Evolutionary conservation across 2,113 vertebrate genomes (phyloP), one percentile per base, ranked within the genome.

Genomic region (Lepidothrix coronata): DNA sequence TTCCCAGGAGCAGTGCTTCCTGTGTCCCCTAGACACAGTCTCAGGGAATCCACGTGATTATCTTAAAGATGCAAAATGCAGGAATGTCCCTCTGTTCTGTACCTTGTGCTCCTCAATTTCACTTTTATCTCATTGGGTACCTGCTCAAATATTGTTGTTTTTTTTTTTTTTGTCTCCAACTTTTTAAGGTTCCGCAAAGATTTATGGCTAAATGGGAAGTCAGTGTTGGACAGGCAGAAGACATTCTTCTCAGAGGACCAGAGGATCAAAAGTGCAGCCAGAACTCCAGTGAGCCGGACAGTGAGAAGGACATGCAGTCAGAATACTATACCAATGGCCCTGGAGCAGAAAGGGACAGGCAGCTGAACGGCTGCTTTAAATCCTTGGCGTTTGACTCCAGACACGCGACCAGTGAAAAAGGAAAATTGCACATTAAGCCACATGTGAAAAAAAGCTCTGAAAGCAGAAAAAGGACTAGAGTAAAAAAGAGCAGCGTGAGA

Each of bases 201-300:
- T 99, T 99, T 94, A 97, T 98, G 93, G 98, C 98, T 89, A 98
- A 99, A 61, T 99, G 99, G 99, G 98, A 98, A 96, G 98, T 98
- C 94, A 99, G 99, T 76, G 98, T 99, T 85, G 97, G 97, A 85
- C 98, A 99, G 95, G 99, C 99, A 58, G 99, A 99, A 96, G 98
- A 98, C 76, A 96, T 98, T 97, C 98, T 99, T 92, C 97, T 98
- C 3, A 97, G 98, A 72, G 97, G 97, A 79, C 91, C 96, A 70
- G 97, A 98, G 97, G 97, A 97, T 97, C 91, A 89, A 67, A 98
- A 97, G 85, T 89, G 85, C 88, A 98, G 85, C 94, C 95, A 94
- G 95, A 94, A 87, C 95, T 97, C 95, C 41, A 85, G 94, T 1
- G 97, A 98, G 90, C 76, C 80, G 48, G 97, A 97, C 91, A 97